Conservation (phyloP, 2,888 invertebrate genomes). For the Drosophila conformis region DNA sequence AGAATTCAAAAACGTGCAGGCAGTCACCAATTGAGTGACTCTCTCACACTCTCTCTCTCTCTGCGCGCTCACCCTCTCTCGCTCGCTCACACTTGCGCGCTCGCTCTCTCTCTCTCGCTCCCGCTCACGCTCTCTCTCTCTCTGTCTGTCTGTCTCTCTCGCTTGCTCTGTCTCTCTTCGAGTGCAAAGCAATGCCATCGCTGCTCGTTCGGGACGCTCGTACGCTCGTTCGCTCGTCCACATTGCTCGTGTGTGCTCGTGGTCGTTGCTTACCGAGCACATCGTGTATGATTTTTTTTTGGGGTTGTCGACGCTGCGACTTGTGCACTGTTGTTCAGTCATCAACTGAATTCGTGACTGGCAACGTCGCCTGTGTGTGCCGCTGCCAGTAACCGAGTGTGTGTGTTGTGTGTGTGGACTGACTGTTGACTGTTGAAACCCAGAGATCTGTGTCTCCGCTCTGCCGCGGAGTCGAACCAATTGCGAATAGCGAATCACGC, state of each 20-base stretch:
- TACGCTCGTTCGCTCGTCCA: conserved; percentile 17
- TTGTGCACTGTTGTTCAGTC: conserved; percentile 85
- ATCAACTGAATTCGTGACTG: conserved; percentile 85
- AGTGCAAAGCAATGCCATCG: conserved; percentile 34
- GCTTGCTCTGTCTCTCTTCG: conserved; percentile 23
- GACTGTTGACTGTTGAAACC: conserved; percentile 50
- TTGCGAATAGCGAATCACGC: conserved; percentile 27
- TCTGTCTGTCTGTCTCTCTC: conserved; percentile 16
- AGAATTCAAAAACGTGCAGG: conserved; percentile 71
- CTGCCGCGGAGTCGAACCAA: conserved; percentile 30
- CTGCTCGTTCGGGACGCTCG: conserved; percentile 19
- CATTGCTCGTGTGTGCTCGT: conserved; percentile 31
- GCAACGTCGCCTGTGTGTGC: conserved; percentile 83
- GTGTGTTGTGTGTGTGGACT: conserved; percentile 46
- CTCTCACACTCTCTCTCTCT: conserved; percentile 23
- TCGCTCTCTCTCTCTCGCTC: conserved; percentile 14
- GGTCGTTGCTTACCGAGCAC: conserved; percentile 25
- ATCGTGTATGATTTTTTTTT: conserved; percentile 33
- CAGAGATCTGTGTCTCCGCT: conserved; percentile 30
- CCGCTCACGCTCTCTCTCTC: conserved; percentile 21
- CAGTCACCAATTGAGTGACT: conserved; percentile 65
- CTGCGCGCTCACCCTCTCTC: conserved; percentile 14
- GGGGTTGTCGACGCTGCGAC: conserved; percentile 85
- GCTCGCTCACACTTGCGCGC: conserved; percentile 21
- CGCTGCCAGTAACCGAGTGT: conserved; percentile 67